phyloP scores from a whole-genome alignment of 2,888 invertebrate species.

The Torymus tubicola region DNA sequence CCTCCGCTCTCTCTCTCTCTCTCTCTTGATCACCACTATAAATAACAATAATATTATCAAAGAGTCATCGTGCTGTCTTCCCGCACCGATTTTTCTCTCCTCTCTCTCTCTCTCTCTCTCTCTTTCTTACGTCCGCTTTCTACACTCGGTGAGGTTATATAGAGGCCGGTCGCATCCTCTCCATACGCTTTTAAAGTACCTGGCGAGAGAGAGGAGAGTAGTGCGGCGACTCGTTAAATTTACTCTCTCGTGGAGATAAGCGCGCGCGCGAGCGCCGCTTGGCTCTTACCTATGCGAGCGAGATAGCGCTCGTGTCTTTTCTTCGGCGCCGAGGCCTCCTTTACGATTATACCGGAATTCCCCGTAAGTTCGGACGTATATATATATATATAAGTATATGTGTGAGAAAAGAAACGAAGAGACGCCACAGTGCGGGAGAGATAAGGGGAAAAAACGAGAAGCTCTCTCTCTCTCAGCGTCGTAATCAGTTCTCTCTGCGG shows the following conservation, averaged over 20 bases:
- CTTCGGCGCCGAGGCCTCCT: conserved; percentile 16
- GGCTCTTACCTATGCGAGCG: neutral
- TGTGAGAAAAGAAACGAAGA: conserved; percentile 14
- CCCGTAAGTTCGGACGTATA: conserved; percentile 16
- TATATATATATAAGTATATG: neutral
- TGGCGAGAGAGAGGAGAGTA: conserved; percentile 35
- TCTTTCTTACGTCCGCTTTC: neutral
- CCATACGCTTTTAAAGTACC: conserved; percentile 51
- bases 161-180: conserved; percentile 16
- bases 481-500: conserved; percentile 40
- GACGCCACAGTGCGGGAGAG: neutral
- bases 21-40: conserved; percentile 50
- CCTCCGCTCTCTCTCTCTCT: neutral
- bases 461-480: conserved; percentile 24
- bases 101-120: neutral
- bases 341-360: conserved; percentile 47
- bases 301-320: conserved; percentile 43
- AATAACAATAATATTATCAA: conserved; percentile 57
- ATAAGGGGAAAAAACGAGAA: conserved; percentile 27
- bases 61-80: conserved; percentile 31
- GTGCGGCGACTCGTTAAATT: conserved; percentile 53
- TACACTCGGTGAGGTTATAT: conserved; percentile 25
- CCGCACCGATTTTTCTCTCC: conserved; percentile 43
- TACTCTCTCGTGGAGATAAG: conserved; percentile 45
- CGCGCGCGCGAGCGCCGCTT: neutral